phyloP scores from a whole-genome alignment of 2,888 invertebrate genomes.

The Polietes domitor region DNA sequence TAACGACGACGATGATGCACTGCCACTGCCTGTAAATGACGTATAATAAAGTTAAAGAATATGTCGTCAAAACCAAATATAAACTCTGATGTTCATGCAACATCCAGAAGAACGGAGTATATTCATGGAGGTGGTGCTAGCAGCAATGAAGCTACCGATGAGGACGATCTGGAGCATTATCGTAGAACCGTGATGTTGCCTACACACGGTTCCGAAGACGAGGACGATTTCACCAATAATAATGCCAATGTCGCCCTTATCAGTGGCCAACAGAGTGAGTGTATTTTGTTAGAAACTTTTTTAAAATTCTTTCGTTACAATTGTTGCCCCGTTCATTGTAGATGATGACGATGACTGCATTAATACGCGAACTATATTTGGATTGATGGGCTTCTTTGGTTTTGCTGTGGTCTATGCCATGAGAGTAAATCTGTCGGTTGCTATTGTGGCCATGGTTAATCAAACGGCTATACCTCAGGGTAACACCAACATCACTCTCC shows the following conservation, averaged over 20 bases:
- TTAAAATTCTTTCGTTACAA: not conserved
- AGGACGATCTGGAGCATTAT: constrained; percentile 36
- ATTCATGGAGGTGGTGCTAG: constrained; percentile 40
- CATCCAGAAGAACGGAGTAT: constrained; percentile 40
- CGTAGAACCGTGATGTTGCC: constrained; percentile 29
- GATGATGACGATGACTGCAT: constrained; percentile 72
- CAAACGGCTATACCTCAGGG: constrained; percentile 84
- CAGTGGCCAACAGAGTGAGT: constrained; percentile 35
- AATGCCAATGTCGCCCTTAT: constrained; percentile 34
- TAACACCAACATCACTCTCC: constrained; percentile 79
- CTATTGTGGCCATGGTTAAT: constrained; percentile 97
- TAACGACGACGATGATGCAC: not conserved
- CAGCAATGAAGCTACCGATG: constrained; percentile 27
- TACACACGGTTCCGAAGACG: constrained; percentile 41
- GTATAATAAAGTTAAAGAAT: constrained; percentile 16
- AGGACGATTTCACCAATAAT: constrained; percentile 53
- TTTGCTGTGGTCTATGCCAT: constrained; percentile 95
- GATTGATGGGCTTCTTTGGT: constrained; percentile 92
- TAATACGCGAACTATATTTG: constrained; percentile 89
- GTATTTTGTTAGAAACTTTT: not conserved
- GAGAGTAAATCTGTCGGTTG: constrained; percentile 95
- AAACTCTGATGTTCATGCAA: not conserved
- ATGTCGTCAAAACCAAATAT: not conserved
- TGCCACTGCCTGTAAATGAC: constrained; percentile 15
- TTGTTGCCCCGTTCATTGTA: not conserved